Percentiles rank a stretch among this genome's conserved stretches.
Conservation (phyloP, 1,140 invertebrate species). For the Cheumatopsyche charites region DNA sequence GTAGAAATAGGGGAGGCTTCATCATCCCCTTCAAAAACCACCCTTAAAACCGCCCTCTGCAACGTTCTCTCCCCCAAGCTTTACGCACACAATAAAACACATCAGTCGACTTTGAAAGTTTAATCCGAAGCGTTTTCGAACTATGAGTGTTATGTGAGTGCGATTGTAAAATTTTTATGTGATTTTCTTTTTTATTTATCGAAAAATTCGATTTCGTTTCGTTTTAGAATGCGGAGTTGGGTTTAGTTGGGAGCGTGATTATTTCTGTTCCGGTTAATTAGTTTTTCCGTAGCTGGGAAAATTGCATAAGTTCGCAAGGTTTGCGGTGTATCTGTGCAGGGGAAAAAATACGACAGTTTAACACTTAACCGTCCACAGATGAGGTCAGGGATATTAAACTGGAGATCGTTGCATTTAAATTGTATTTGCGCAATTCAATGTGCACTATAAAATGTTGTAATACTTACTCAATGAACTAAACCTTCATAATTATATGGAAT, state of each 20-base stretch:
- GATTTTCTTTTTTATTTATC: too few species aligned
- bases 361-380: slow-evolving; percentile 12
- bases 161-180: too few species aligned
- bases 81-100: slow-evolving; percentile 33
- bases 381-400: slow-evolving; percentile 8
- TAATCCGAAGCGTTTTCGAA: neutral
- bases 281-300: neutral
- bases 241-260: too few species aligned
- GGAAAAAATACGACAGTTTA: slow-evolving; percentile 11
- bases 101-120: slow-evolving; percentile 23
- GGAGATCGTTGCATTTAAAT: too few species aligned
- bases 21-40: neutral
- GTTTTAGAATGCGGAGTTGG: too few species aligned
- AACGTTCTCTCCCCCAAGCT: neutral
- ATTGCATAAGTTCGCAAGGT: slow-evolving; percentile 6
- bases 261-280: too few species aligned
- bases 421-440: too few species aligned
- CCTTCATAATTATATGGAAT: too few species aligned
- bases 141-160: neutral
- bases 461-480: too few species aligned
- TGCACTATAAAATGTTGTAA: too few species aligned
- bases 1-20: neutral
- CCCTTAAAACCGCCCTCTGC: neutral
- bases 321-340: slow-evolving; percentile 11
- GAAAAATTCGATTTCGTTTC: too few species aligned